Conservation (phyloP, 2,113 vertebrate genomes). For the Dasypus novemcinctus region DNA sequence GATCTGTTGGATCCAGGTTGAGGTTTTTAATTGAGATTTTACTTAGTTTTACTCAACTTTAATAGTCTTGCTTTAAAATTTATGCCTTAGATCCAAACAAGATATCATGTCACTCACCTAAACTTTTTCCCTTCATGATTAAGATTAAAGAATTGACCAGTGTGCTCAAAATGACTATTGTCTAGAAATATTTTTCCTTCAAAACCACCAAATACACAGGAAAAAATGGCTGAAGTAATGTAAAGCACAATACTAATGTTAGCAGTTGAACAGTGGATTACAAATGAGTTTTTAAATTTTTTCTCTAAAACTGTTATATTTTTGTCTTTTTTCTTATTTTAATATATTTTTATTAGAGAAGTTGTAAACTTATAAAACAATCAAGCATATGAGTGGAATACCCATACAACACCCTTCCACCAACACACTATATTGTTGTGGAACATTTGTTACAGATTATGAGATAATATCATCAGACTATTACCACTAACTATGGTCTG, state of each 20-base stretch:
- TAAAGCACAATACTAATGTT: neutral
- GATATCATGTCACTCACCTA: neutral
- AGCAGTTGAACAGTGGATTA: neutral
- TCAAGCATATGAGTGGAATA: no score
- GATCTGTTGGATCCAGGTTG: neutral
- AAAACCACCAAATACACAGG: neutral
- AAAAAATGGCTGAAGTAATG: neutral
- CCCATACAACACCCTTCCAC: no score
- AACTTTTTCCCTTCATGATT: neutral
- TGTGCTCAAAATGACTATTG: neutral
- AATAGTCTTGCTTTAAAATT: neutral
- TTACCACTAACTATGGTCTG: no score
- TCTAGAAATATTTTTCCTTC: neutral
- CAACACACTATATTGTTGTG: no score
- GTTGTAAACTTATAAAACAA: no score
- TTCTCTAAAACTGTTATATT: neutral
- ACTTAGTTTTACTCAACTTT: neutral
- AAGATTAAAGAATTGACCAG: neutral
- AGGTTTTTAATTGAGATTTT: conserved; percentile 2
- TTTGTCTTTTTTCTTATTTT: neutral
- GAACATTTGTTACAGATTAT: no score
- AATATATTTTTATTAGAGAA: no score
- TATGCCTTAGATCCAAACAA: neutral
- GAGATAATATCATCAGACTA: no score
- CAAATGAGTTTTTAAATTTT: neutral